These are phyloP conservation scores for Anthophora plumipes DNA, from an alignment of 2,888 invertebrate genomes.

Conservation along the genomic window DNA sequence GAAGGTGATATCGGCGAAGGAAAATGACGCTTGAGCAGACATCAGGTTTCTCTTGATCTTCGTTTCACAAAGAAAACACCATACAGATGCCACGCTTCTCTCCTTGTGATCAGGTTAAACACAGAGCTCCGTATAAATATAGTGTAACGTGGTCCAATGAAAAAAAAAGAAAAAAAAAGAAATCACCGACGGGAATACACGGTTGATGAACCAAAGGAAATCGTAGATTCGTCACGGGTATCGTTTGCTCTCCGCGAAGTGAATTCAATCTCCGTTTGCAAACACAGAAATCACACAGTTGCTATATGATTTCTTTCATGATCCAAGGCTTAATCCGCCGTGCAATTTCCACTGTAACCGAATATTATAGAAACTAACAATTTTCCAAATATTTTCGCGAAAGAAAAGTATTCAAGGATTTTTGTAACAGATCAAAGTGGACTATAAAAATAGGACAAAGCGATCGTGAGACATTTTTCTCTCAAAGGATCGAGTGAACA, in stretches of 20 bases:
- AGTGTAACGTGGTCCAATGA: conserved; percentile 29
- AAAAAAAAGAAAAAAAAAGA: not conserved
- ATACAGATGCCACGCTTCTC: conserved; percentile 15
- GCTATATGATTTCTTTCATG: not conserved
- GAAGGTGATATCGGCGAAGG: not conserved
- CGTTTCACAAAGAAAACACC: not conserved
- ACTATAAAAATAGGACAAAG: not conserved
- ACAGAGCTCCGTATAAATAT: conserved; percentile 25
- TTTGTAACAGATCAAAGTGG: not conserved
- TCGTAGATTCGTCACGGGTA: conserved; percentile 75
- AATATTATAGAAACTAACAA: not conserved
- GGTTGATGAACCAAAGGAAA: conserved; percentile 65
- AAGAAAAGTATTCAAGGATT: not conserved
- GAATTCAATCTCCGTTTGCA: conserved; percentile 44
- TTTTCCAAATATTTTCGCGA: no score
- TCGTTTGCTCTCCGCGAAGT: conserved; percentile 54
- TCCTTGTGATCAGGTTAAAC: conserved; percentile 12
- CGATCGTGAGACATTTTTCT: conserved; percentile 9
- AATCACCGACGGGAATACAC: conserved; percentile 13
- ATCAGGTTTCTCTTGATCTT: conserved; percentile 20
- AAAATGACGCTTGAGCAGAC: not conserved
- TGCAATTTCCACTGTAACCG: not conserved
- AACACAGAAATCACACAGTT: not conserved
- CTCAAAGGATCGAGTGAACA: not conserved
- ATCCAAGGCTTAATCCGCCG: not conserved